Base-by-base conservation (phyloP, 2,113 vertebrate species). In the Chionodraco myersi region DNA sequence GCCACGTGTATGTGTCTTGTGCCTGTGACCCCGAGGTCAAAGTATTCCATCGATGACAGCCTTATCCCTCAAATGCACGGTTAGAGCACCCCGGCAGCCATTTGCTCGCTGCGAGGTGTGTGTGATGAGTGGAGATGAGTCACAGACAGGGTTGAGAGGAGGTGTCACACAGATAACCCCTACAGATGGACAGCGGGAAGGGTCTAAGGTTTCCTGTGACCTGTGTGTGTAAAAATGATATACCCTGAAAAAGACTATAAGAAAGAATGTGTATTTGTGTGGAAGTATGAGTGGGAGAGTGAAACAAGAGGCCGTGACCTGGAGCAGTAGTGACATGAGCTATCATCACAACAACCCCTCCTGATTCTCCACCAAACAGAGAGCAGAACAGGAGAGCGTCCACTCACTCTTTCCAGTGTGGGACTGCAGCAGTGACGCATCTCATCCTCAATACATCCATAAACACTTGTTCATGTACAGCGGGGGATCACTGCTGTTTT, bases 301-400 rank as follows among this genome's bases (percentile, higher is more conserved):
- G 94, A 94, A 93, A 94, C 89, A 63, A 92, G 93, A 94, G 91
- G 92, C 92, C 77, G 72, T 91, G 92, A 94, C 93, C 93, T 92
- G 53, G 65, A 91, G 88, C 83, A 88, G 88, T 88, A 90, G 80
- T 92, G 93, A 94, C 92, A 93, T 86, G 79, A 91, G 82, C 92
- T 92, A 70, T 94, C 92, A 94, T 87, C 91, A 80, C 74, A 68
- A 67, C 41, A 52, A 75, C 76, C 67, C 76, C 77, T 80, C 75
- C 82, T 84, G 81, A 80, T 86, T 77, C 69, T 79, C 74, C 49
- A 71, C 71, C 70, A 82, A 77, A 87, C 70, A 72, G 58, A 75
- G 76, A 59, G 72, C 51, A 12, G 54, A 77, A 71, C 67, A 66
- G 44, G 69, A 65, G 85, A 79, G 81, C 60, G 16, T 48, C 59